Evolutionary conservation across 2,797 vertebrate species (phyloP).

Genomic region (Lacerta agilis): DNA sequence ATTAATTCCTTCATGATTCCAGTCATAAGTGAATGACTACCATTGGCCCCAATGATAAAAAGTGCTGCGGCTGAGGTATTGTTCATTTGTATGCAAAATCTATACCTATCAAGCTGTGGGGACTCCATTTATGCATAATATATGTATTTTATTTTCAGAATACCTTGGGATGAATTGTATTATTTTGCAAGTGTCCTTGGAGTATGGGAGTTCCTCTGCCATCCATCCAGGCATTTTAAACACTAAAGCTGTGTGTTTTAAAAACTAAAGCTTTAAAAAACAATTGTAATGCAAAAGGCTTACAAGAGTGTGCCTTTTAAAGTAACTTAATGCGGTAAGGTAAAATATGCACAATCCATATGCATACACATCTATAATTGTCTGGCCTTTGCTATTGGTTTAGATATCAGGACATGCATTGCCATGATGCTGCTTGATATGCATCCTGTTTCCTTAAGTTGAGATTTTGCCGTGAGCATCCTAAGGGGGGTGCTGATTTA

Average conservation of each 20-base stretch:
- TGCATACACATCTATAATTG: neutral
- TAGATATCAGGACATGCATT: neutral
- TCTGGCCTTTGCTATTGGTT: neutral
- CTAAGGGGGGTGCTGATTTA: slow-evolving; percentile 24
- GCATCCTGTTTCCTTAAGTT: neutral
- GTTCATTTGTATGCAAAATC: neutral
- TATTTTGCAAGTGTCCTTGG: neutral
- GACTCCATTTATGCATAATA: neutral
- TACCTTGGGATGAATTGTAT: neutral
- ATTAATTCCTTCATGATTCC: neutral
- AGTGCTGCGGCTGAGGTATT: neutral
- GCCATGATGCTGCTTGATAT: neutral
- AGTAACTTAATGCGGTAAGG: neutral
- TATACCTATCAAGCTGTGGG: neutral
- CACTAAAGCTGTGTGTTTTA: neutral
- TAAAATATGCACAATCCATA: neutral
- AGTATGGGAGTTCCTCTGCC: neutral
- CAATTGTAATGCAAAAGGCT: neutral
- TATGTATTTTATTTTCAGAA: neutral
- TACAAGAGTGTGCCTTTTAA: neutral
- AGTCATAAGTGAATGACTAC: neutral
- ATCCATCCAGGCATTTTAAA: neutral
- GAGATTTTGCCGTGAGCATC: slow-evolving; percentile 38
- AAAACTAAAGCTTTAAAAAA: accelerated
- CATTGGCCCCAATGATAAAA: neutral